Evolutionary conservation across 2,113 vertebrate genomes (phyloP).

Genomic region (Odocoileus virginianus): DNA sequence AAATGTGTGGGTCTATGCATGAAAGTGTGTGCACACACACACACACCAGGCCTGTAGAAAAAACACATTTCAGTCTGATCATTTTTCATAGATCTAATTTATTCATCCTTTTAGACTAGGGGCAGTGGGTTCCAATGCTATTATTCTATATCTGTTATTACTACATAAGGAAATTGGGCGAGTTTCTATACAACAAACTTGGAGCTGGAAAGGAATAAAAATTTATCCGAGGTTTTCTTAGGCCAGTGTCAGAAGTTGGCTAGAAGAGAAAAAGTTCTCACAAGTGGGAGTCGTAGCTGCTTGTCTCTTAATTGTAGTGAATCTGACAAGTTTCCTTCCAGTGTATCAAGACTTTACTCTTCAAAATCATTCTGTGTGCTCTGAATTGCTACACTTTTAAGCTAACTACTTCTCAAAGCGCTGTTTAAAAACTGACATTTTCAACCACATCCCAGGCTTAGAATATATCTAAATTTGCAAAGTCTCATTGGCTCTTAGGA

Average conservation of each 20-base stretch:
- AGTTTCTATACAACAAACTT: neutral
- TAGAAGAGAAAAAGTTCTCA: constrained; percentile 69
- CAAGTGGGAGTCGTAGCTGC: constrained; percentile 72
- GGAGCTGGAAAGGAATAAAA: constrained; percentile 49
- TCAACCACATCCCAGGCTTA: constrained; percentile 76
- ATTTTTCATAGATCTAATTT: neutral
- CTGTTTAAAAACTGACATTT: constrained; percentile 83
- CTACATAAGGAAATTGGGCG: neutral
- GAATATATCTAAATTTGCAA: constrained; percentile 78
- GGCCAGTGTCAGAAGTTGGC: constrained; percentile 58
- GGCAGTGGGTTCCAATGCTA: neutral
- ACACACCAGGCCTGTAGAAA: neutral
- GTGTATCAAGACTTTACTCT: constrained; percentile 79
- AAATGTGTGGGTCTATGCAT: neutral
- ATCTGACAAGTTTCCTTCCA: constrained; percentile 76
- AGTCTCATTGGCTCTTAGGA: constrained; percentile 74
- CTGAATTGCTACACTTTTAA: constrained; percentile 82
- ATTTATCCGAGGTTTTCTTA: constrained; percentile 58
- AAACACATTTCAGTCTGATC: neutral
- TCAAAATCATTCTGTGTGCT: constrained; percentile 79
- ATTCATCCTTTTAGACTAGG: neutral
- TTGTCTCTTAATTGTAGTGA: constrained; percentile 76
- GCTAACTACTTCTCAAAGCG: constrained; percentile 83
- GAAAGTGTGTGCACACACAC: accelerated
- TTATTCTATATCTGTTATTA: neutral